Evolutionary conservation across 2,797 vertebrate species (phyloP).

Genomic region (Cygnus olor): DNA sequence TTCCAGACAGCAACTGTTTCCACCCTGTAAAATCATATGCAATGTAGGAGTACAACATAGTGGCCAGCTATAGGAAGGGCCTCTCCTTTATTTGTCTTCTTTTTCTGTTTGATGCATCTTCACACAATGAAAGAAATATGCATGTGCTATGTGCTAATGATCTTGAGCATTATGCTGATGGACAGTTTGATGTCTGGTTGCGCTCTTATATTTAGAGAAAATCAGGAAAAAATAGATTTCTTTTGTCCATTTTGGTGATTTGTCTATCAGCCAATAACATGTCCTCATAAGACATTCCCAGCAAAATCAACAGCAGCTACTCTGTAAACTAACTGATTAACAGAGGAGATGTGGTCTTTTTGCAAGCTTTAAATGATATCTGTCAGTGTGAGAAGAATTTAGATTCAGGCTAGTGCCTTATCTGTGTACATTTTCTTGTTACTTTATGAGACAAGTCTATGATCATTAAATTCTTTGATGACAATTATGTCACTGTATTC

Average conservation of each 20-base stretch:
- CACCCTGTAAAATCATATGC: not conserved
- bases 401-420: not conserved
- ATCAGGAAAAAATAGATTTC: not conserved
- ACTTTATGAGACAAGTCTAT: not conserved
- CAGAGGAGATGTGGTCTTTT: not conserved
- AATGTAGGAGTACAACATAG: fast-evolving
- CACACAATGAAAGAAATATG: not conserved
- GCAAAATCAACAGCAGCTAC: not conserved
- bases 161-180: not conserved
- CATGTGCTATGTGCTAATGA: not conserved
- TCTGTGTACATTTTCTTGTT: not conserved
- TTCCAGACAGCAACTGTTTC: not conserved
- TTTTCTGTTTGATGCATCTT: not conserved
- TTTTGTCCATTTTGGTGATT: not conserved
- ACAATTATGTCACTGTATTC: slow-evolving; percentile 22
- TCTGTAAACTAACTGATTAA: not conserved
- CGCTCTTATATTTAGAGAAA: slow-evolving; percentile 1
- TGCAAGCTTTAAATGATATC: not conserved
- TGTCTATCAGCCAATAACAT: not conserved
- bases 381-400: not conserved
- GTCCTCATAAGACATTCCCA: not conserved
- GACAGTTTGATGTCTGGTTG: not conserved
- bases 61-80: not conserved
- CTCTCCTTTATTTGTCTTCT: not conserved
- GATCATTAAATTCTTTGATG: slow-evolving; percentile 29